A percentile compares a stretch with the other conserved stretches of the same genome.
These are phyloP conservation scores for Scleropages formosus DNA, from an alignment of 2,797 vertebrate genomes.

Conservation along the genomic window DNA sequence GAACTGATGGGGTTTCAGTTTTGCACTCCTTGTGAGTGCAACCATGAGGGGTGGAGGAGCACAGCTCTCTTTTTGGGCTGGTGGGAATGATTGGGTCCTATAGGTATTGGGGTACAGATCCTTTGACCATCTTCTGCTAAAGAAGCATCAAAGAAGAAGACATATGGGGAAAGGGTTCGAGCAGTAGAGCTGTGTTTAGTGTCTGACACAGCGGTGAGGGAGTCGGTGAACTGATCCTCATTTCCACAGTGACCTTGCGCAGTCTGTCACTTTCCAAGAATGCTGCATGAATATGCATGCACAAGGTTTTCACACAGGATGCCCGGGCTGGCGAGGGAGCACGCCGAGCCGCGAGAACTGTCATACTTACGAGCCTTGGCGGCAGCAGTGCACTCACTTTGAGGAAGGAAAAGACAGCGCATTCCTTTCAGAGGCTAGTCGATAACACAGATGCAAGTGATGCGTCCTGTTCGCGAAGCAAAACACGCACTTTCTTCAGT, in stretches of 20 bases:
- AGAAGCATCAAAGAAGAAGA: constrained; percentile 4
- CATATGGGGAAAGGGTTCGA: neutral
- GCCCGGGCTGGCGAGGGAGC: constrained; percentile 39
- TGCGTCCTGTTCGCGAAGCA: neutral
- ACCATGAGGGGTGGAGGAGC: no score
- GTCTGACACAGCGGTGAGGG: neutral
- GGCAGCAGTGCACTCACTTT: neutral
- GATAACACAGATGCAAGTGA: neutral
- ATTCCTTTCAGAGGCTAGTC: neutral
- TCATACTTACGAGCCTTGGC: no score
- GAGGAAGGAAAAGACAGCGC: neutral
- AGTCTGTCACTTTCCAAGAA: constrained; percentile 13
- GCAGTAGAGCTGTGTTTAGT: no score
- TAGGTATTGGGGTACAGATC: no score
- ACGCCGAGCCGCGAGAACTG: constrained; percentile 37
- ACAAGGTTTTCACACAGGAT: neutral
- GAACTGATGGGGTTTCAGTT: no score
- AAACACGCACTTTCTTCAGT: no score
- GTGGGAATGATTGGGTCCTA: constrained; percentile 11
- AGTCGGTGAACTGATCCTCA: neutral
- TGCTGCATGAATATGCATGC: constrained; percentile 8
- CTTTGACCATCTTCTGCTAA: no score
- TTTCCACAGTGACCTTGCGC: constrained; percentile 11
- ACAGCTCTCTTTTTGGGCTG: no score
- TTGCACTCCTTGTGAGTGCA: no score